A percentile compares a stretch with the other conserved stretches of the same genome.
phyloP scores from a whole-genome alignment of 1,140 invertebrate genomes.

The Battus philenor region DNA sequence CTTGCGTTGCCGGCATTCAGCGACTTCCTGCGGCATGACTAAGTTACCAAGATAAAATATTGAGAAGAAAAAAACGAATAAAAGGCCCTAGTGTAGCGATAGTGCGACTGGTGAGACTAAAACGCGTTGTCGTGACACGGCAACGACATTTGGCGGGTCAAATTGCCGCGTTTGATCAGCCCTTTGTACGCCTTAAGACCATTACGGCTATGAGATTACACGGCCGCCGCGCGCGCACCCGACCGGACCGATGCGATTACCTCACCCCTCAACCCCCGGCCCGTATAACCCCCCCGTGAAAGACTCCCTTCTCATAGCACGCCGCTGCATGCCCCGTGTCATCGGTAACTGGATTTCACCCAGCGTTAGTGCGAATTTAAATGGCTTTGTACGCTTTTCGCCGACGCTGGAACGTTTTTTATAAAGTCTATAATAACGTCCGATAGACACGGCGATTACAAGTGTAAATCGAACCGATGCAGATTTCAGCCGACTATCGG shows the following conservation, averaged over 20 bases:
- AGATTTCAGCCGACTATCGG: no score
- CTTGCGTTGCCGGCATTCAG: no score
- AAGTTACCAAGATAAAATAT: no score
- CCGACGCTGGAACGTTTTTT: no score
- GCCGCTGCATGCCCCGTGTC: conserved; percentile 28
- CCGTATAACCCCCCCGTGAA: conserved; percentile 13
- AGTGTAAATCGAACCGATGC: no score
- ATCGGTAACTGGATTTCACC: conserved; percentile 33
- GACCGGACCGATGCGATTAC: conserved; percentile 47
- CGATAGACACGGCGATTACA: no score
- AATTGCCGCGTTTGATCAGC: conserved; percentile 61
- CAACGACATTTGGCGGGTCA: conserved; percentile 59
- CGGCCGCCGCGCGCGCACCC: conserved; percentile 52
- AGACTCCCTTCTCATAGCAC: not conserved
- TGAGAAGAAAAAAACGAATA: not conserved
- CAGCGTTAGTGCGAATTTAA: conserved; percentile 19
- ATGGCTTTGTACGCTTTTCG: no score
- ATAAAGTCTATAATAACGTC: no score
- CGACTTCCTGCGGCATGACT: no score
- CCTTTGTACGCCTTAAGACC: conserved; percentile 66
- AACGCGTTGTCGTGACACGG: not conserved
- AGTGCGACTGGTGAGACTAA: not conserved
- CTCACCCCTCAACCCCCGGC: conserved; percentile 13
- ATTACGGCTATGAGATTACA: conserved; percentile 64
- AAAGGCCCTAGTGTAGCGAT: not conserved